A percentile compares a stretch with the other conserved stretches of the same genome.
These are phyloP conservation scores for Leptobrachium leishanense DNA, from an alignment of 2,113 vertebrate species.

Conservation along the genomic window DNA sequence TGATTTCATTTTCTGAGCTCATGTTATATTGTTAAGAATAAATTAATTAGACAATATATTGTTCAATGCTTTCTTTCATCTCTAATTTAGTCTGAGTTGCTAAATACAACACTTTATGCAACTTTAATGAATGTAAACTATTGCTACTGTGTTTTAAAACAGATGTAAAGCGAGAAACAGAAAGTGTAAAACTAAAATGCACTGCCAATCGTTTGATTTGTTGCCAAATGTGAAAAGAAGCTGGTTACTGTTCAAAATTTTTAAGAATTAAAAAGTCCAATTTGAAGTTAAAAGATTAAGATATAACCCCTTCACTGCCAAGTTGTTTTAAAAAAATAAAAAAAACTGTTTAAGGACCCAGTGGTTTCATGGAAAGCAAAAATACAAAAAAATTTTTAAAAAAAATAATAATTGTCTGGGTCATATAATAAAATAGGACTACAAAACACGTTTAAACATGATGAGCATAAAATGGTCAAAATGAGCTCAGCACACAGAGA, in stretches of 20 bases:
- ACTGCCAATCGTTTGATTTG: not conserved
- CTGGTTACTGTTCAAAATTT: not conserved
- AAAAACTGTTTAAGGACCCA: too few relatives aligned
- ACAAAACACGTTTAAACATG: too few relatives aligned
- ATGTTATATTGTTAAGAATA: not conserved
- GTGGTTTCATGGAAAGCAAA: too few relatives aligned
- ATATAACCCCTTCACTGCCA: too few relatives aligned
- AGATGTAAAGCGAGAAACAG: not conserved
- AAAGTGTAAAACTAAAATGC: not conserved
- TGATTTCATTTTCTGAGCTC: not conserved
- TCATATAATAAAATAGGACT: too few relatives aligned
- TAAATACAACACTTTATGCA: constrained; percentile 19
- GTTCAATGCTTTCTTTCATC: not conserved
- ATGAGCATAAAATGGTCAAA: too few relatives aligned
- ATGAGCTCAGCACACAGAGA: too few relatives aligned
- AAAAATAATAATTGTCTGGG: too few relatives aligned
- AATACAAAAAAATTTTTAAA: too few relatives aligned
- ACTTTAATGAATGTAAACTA: not conserved
- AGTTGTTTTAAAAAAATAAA: too few relatives aligned
- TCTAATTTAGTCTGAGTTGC: not conserved
- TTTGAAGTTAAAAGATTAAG: not conserved
- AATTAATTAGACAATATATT: not conserved
- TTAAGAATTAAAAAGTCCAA: not conserved
- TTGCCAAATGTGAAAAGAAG: not conserved
- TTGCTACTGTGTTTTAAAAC: not conserved